phyloP scores from a whole-genome alignment of 2,888 invertebrate species.

The Platycheirus rosarum region DNA sequence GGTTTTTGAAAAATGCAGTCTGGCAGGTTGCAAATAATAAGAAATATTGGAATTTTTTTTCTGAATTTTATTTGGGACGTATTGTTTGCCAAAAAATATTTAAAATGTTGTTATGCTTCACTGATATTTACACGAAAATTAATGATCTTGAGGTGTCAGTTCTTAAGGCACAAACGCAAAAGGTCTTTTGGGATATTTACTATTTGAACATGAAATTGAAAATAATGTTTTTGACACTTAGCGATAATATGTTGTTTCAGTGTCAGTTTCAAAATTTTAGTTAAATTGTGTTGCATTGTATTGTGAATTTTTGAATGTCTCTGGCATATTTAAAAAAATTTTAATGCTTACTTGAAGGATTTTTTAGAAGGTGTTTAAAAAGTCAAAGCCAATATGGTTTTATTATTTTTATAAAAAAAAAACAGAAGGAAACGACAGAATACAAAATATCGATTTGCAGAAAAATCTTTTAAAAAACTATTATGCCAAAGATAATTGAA shows the following conservation, averaged over 20 bases:
- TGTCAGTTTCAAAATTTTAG: constrained; percentile 28
- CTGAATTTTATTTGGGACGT: constrained; percentile 2
- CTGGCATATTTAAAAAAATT: constrained; percentile 4
- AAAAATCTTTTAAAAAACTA: too few species aligned
- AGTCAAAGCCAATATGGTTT: too few species aligned
- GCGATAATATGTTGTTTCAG: constrained; percentile 48
- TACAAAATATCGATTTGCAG: too few species aligned
- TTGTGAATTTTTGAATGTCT: constrained; percentile 5
- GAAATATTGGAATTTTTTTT: constrained; percentile 18
- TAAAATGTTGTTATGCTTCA: constrained; percentile 14
- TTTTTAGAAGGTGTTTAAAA: too few species aligned
- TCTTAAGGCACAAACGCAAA: constrained; percentile 7
- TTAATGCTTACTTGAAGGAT: too few species aligned
- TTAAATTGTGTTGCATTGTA: not conserved
- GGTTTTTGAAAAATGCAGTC: constrained; percentile 7
- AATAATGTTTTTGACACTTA: constrained; percentile 26
- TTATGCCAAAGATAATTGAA: too few species aligned
- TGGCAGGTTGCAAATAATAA: constrained; percentile 18
- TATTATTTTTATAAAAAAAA: too few species aligned
- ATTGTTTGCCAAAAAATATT: constrained; percentile 58
- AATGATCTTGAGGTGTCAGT: constrained; percentile 61
- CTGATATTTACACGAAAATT: constrained; percentile 19
- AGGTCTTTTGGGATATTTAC: constrained; percentile 1
- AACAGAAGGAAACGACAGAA: too few species aligned
- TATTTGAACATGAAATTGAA: constrained; percentile 21